Percentiles rank a stretch among this genome's conserved stretches.
Evolutionary conservation across 2,888 invertebrate genomes (phyloP).

Genomic region (Pinctada fucata): DNA sequence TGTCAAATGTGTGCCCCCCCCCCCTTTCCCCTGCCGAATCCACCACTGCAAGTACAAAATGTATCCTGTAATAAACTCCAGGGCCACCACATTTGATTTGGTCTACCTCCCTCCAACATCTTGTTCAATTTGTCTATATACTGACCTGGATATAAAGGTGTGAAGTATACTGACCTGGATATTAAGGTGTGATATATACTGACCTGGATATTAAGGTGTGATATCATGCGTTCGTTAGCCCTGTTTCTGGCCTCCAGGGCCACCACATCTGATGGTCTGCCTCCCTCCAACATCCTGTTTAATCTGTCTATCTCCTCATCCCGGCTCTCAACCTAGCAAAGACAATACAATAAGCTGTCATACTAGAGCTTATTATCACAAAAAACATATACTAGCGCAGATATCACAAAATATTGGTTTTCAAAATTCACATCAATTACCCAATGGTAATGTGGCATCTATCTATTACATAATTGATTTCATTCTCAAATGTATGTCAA

Average conservation of each 20-base stretch:
- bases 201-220: slow-evolving; percentile 77
- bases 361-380: neutral
- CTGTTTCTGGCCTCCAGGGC: slow-evolving; percentile 75
- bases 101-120: too few species aligned
- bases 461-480: too few species aligned
- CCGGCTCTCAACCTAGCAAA: slow-evolving; percentile 73
- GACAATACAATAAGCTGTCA: neutral
- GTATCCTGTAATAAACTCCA: too few species aligned
- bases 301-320: slow-evolving; percentile 76
- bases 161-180: too few species aligned
- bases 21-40: too few species aligned
- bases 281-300: slow-evolving; percentile 75
- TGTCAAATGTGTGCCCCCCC: too few species aligned
- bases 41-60: too few species aligned
- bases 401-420: neutral
- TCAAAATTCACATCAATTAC: neutral
- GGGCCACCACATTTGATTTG: too few species aligned
- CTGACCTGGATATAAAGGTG: too few species aligned
- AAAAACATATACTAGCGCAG: neutral
- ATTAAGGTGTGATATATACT: slow-evolving; percentile 24
- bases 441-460: too few species aligned
- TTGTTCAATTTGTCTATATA: too few species aligned
- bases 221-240: slow-evolving; percentile 75
- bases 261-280: slow-evolving; percentile 75
- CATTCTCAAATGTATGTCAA: too few species aligned